Evolutionary conservation across 2,888 invertebrate species (phyloP), one percentile per base, ranked within the genome.

Genomic region (Lucinisca nassula): DNA sequence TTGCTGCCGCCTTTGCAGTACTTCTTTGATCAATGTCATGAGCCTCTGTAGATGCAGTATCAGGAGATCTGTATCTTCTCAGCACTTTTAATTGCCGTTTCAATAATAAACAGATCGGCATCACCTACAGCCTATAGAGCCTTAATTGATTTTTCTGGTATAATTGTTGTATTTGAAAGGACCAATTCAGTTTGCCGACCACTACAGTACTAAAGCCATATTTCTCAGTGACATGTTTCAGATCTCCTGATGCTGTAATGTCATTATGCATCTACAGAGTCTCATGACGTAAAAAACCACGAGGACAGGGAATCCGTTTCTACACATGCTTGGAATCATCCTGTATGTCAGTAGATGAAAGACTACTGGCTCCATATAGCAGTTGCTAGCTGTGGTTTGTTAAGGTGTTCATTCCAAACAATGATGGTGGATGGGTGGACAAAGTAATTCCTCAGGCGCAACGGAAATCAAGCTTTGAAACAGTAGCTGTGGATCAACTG

Each of bases 261-360:
- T n/a, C n/a, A n/a, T n/a, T n/a, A n/a, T n/a, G n/a, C n/a, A n/a
- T n/a, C n/a, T n/a, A n/a, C n/a, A n/a, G n/a, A n/a, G n/a, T n/a
- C n/a, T n/a, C n/a, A n/a, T n/a, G n/a, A n/a, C n/a, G n/a, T n/a
- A n/a, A n/a, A n/a, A 61, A 27, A 30, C 89, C 90, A 40, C 55
- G 49, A 12, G 67, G 27, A 88, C 82, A 87, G 61, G 80, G 77
- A 38, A 85, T 76, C n/a, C 84, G 79, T 14, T 89, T 84, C 6
- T 88, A 51, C 4, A 89, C 85, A 77, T 82, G 75, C 35, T 74
- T 55, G 3, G 70, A 27, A 32, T 73, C 72, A 21, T 0, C n/a
- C 14, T 67, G 35, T 38, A 21, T 24, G 17, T 37, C 40, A 30
- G 30, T 6, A 61, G 61, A 30, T 12, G 30, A 8, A 30, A 30